phyloP scores from a whole-genome alignment of 2,888 invertebrate genomes.

The Eristalis arbustorum region DNA sequence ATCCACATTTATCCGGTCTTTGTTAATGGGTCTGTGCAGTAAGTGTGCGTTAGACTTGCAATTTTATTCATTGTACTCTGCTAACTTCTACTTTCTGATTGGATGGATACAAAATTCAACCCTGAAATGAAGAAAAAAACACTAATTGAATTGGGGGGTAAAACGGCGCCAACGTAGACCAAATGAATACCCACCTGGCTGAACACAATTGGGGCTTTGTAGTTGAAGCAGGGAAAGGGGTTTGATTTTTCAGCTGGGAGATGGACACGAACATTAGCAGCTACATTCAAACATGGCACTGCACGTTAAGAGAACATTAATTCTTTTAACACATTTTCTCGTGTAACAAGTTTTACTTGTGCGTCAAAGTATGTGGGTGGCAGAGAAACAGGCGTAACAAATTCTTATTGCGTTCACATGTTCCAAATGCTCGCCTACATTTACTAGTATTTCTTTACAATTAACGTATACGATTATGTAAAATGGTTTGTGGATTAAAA shows the following conservation, averaged over 20 bases:
- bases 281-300: constrained; percentile 28
- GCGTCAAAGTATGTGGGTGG: constrained; percentile 49
- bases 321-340: constrained; percentile 58
- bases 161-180: not conserved
- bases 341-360: constrained; percentile 48
- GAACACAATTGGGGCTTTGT: constrained; percentile 27
- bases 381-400: constrained; percentile 23
- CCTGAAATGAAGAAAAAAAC: constrained; percentile 1
- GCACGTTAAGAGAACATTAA: constrained; percentile 19
- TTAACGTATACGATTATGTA: no score
- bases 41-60: constrained; percentile 12
- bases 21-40: constrained; percentile 29
- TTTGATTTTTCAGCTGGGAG: constrained; percentile 41
- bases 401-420: not conserved
- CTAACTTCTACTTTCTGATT: constrained; percentile 52
- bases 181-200: constrained; percentile 51
- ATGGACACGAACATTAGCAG: constrained; percentile 42
- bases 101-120: constrained; percentile 51
- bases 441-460: not conserved
- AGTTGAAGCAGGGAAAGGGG: constrained; percentile 43
- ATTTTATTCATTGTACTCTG: constrained; percentile 49
- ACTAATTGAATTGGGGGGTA: constrained; percentile 49
- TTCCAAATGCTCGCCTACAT: not conserved
- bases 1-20: constrained; percentile 44
- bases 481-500: no score